Evolutionary conservation across 2,888 invertebrate genomes (phyloP).

Genomic region (Rhogogaster chlorosoma): DNA sequence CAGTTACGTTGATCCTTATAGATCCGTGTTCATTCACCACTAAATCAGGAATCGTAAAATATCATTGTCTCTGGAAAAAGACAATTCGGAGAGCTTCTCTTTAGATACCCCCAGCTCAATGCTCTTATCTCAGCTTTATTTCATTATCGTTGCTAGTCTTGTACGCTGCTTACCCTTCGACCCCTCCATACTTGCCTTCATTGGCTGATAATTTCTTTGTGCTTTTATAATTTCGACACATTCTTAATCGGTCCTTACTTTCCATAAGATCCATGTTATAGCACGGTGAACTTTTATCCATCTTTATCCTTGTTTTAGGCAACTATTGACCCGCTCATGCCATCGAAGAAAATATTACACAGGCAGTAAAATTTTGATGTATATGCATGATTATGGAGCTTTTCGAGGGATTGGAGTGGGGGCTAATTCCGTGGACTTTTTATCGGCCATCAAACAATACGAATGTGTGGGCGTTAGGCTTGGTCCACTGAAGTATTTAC

Average conservation of each 20-base stretch:
- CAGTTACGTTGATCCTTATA: constrained; percentile 15
- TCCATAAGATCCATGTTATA: background rate
- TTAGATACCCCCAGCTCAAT: background rate
- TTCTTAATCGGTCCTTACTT: background rate
- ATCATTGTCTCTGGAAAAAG: constrained; percentile 18
- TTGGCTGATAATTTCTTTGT: background rate
- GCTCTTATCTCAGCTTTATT: background rate
- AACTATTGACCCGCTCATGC: background rate
- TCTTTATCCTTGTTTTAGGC: background rate
- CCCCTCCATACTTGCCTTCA: background rate
- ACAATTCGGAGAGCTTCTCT: constrained; percentile 12
- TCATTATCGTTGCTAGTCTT: background rate
- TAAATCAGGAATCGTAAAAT: constrained; percentile 30
- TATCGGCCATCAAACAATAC: constrained; percentile 23
- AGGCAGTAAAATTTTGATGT: constrained; percentile 29
- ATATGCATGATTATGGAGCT: constrained; percentile 13
- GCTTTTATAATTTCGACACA: background rate
- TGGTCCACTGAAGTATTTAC: constrained; percentile 18
- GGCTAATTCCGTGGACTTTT: constrained; percentile 15
- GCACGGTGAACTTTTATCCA: background rate
- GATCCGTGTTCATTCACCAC: constrained; percentile 20
- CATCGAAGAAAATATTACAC: background rate
- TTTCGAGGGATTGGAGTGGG: background rate
- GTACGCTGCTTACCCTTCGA: background rate
- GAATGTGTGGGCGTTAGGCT: background rate